Conservation (phyloP, 1,140 invertebrate species). For the Drosophila kurseongensis region DNA sequence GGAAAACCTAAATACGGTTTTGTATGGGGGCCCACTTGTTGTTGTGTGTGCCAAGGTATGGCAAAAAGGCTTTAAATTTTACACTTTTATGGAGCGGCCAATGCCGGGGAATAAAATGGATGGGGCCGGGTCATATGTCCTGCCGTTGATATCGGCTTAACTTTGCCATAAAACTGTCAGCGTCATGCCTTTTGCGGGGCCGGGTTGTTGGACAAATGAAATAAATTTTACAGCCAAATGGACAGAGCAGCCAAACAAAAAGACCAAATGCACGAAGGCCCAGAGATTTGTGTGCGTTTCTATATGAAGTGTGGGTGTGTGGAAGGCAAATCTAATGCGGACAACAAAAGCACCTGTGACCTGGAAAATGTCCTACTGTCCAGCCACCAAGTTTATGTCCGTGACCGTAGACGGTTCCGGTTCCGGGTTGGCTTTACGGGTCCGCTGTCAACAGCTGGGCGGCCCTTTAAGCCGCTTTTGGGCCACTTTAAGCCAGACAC, state of each 20-base stretch:
- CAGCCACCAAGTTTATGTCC: slow-evolving; percentile 17
- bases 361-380: slow-evolving; percentile 60
- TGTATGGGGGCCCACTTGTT: slow-evolving; percentile 71
- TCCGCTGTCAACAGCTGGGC: slow-evolving; percentile 33
- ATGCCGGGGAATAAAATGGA: slow-evolving; percentile 4
- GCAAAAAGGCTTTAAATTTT: slow-evolving; percentile 76
- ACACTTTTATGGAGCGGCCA: slow-evolving; percentile 61
- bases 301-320: neutral
- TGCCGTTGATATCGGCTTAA: slow-evolving; percentile 82
- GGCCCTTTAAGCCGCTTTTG: slow-evolving; percentile 50
- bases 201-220: slow-evolving; percentile 65
- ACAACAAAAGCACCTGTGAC: slow-evolving; percentile 83
- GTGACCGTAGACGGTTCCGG: slow-evolving; percentile 8
- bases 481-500: slow-evolving; percentile 67
- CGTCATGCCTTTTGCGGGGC: slow-evolving; percentile 71
- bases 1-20: slow-evolving; percentile 73
- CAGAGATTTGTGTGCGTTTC: slow-evolving; percentile 59
- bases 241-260: slow-evolving; percentile 69
- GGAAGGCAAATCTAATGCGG: slow-evolving; percentile 75
- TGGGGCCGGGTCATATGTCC: slow-evolving; percentile 63
- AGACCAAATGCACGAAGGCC: slow-evolving; percentile 48
- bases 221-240: slow-evolving; percentile 83
- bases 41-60: slow-evolving; percentile 56
- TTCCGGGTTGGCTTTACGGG: slow-evolving; percentile 10
- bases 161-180: slow-evolving; percentile 83